Conservation (phyloP, 2,113 vertebrate genomes). For the Bathybates hornii region DNA sequence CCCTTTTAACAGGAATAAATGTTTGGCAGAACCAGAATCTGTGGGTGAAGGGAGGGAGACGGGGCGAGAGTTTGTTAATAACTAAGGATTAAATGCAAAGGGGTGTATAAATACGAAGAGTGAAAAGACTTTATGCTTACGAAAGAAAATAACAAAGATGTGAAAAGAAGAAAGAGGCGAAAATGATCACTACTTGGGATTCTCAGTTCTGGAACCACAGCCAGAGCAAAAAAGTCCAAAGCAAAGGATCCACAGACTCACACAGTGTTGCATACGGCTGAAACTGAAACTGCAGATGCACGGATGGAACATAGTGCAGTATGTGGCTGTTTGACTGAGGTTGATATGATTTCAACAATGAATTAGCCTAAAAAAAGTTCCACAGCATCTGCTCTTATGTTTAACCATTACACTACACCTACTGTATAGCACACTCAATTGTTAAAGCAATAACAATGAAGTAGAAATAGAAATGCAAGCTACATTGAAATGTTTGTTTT, state of each 20-base stretch:
- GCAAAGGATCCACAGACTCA: background rate
- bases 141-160: background rate
- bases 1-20: background rate
- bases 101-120: fast-evolving
- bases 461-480: background rate
- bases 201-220: background rate
- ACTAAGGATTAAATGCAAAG: background rate
- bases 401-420: background rate
- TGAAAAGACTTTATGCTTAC: fast-evolving
- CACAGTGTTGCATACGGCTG: background rate
- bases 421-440: background rate
- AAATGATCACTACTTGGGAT: background rate
- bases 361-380: background rate
- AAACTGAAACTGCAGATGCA: background rate
- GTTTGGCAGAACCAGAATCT: background rate
- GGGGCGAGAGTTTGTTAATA: background rate
- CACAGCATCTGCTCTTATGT: background rate
- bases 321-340: background rate
- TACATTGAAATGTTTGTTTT: background rate
- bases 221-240: background rate
- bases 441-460: background rate
- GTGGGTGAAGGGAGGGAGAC: background rate
- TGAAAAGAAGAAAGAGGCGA: background rate
- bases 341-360: background rate
- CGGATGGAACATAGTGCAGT: background rate